Evolutionary conservation across 2,888 invertebrate species (phyloP), one percentile per base, ranked within the genome.

Genomic region (Ophraella communa): DNA sequence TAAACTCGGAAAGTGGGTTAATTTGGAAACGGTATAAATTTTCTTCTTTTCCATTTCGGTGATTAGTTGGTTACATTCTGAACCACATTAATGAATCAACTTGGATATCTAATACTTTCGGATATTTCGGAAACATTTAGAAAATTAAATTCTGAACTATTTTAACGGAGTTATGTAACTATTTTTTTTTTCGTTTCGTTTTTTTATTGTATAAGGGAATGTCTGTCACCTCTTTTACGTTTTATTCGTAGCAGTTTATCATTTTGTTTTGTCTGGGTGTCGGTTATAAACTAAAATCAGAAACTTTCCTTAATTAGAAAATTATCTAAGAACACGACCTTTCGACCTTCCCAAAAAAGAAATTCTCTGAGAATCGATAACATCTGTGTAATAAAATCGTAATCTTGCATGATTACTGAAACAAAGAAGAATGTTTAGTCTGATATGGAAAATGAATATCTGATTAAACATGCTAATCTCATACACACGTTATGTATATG

Each of bases 11-110:
- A 53, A 44, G 42, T 53, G 52, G 53, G 60, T 60, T 60, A 52
- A 60, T 60, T 60, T 53, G 27, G 52, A 60, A 53, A 30, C 44
- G 44, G 39, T 44, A 53, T 60, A 53, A 60, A 60, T 60, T 52
- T 60, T 30, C 52, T 51, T 39, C 59, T 39, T 52, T 60, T 30
- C 60, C 60, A 52, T 60, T 57, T 57, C 30, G 33, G 33, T 57
- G 47, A 57, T 47, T 57, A 57, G 33, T n/a, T 24, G 17, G 7
- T 23, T 47, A 47, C 17, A 21, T 47, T 57, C 33, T 1, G 21
- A 42, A 45, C 45, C 27, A 17, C 55, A n/a, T 27, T 10, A 27
- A 56, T 30, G 27, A 45, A 24, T 45, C 45, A 30, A 45, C 8
- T 27, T 18, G 23, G 10, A 56, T 56, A 33, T 56, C 44, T 27